phyloP scores from a whole-genome alignment of 2,888 invertebrate genomes.

The Xestia xanthographa region DNA sequence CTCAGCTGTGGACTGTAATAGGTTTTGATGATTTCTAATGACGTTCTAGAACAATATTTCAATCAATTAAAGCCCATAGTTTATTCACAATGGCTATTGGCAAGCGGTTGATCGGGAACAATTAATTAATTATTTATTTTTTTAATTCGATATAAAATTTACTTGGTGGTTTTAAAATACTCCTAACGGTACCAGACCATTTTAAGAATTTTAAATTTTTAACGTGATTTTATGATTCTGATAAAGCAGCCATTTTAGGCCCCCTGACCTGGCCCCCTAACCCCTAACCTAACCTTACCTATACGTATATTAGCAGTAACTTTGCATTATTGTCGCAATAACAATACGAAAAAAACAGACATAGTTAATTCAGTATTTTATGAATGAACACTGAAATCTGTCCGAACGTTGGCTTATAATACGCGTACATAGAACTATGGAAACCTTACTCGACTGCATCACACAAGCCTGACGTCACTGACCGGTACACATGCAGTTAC shows the following conservation, averaged over 20 bases:
- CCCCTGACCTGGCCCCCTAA: too few species aligned
- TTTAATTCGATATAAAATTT: background rate
- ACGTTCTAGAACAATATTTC: background rate
- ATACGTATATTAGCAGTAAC: too few species aligned
- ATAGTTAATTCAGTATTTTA: background rate
- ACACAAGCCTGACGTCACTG: conserved; percentile 27
- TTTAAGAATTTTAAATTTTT: too few species aligned
- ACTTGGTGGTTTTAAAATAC: background rate
- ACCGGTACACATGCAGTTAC: conserved; percentile 9
- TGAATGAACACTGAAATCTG: conserved; percentile 19
- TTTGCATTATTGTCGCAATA: background rate
- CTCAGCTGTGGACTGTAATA: background rate
- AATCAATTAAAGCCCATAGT: background rate
- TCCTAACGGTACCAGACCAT: too few species aligned
- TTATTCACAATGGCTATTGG: background rate
- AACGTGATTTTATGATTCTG: too few species aligned
- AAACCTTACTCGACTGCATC: conserved; percentile 1
- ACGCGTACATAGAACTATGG: background rate
- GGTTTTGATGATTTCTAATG: background rate
- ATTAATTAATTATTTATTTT: too few species aligned
- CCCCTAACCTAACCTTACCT: too few species aligned
- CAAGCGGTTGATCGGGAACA: background rate
- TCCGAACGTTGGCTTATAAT: background rate
- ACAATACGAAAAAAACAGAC: background rate
- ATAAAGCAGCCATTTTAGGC: too few species aligned